Conservation (phyloP, 2,888 invertebrate genomes). For the Amphipoea oculea region DNA sequence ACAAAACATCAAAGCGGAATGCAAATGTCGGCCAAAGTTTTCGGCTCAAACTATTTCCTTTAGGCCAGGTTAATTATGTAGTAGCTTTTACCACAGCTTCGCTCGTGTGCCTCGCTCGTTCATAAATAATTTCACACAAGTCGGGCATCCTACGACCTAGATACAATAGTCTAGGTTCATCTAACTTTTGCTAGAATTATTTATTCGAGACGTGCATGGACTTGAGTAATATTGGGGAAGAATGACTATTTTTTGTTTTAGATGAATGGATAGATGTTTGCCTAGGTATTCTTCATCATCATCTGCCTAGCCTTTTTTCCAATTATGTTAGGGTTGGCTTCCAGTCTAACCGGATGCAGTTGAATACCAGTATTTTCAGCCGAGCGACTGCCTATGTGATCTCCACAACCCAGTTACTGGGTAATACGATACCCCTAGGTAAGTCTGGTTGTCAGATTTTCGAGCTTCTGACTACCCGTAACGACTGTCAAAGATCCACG, state of each 20-base stretch:
- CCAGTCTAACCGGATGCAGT: too few species aligned
- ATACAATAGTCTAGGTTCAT: slow-evolving; percentile 20
- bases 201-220: slow-evolving; percentile 10
- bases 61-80: slow-evolving; percentile 29
- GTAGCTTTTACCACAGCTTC: slow-evolving; percentile 21
- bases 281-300: not conserved
- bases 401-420: too few species aligned
- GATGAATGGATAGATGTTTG: not conserved
- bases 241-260: not conserved
- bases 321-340: too few species aligned
- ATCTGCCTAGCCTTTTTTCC: too few species aligned
- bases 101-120: slow-evolving; percentile 13
- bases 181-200: slow-evolving; percentile 19
- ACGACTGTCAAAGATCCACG: too few species aligned
- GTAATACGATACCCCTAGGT: too few species aligned
- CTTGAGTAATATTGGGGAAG: not conserved
- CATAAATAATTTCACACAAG: slow-evolving; percentile 47
- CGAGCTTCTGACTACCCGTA: too few species aligned
- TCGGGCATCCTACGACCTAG: slow-evolving; percentile 20
- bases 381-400: too few species aligned
- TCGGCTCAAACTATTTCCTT: slow-evolving; percentile 25
- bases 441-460: too few species aligned
- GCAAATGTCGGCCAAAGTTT: slow-evolving; percentile 45
- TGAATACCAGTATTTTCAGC: too few species aligned
- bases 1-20: slow-evolving; percentile 29